These are phyloP conservation scores for Calypte anna DNA, from an alignment of 2,113 vertebrate genomes.

Conservation along the genomic window DNA sequence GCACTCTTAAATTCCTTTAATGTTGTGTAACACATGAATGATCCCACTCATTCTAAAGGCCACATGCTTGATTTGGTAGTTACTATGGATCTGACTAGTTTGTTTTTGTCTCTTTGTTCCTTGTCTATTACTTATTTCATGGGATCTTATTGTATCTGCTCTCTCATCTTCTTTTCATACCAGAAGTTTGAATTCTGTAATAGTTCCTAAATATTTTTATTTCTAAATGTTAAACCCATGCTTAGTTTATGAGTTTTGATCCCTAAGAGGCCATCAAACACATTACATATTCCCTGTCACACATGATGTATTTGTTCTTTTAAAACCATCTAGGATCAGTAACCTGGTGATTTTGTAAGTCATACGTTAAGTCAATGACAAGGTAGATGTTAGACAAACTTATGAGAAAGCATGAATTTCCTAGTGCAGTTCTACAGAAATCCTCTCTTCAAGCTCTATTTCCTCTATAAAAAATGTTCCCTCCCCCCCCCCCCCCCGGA, in stretches of 20 bases:
- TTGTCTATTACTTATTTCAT: conserved; percentile 67
- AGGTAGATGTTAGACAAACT: not conserved
- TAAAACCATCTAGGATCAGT: not conserved
- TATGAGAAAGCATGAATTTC: not conserved
- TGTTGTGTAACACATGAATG: conserved; percentile 75
- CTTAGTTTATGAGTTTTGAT: not conserved
- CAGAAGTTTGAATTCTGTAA: not conserved
- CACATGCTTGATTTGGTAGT: conserved; percentile 78
- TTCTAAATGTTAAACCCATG: not conserved
- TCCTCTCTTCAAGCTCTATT: not conserved
- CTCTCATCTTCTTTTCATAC: conserved; percentile 30
- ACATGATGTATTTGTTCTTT: not conserved
- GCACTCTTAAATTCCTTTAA: conserved; percentile 70
- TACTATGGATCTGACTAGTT: conserved; percentile 73
- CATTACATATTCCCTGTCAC: not conserved
- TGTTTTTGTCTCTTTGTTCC: conserved; percentile 68
- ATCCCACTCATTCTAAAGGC: conserved; percentile 71
- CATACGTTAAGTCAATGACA: not conserved
- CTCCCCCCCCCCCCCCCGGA: rapidly evolving
- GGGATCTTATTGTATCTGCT: conserved; percentile 52
- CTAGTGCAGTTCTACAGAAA: not conserved
- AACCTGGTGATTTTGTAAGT: not conserved
- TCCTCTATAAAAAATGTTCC: not conserved
- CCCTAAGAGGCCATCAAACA: not conserved
- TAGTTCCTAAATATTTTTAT: not conserved